Conservation (phyloP, 2,113 vertebrate species). For the Pseudorasbora parva region DNA sequence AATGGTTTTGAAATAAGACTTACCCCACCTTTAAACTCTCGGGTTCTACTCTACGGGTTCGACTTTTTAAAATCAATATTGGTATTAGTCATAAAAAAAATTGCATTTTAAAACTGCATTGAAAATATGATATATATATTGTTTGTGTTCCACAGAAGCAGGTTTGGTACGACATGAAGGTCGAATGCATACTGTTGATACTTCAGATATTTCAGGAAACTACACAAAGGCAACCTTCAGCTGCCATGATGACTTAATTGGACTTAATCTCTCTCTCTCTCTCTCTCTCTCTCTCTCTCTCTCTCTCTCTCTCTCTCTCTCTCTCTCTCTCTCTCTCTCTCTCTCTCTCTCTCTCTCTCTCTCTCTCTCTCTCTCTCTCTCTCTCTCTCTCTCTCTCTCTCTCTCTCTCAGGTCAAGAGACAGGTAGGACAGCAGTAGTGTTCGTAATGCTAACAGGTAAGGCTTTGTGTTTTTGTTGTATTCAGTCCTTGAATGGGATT, state of each 20-base stretch:
- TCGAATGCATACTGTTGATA: not conserved
- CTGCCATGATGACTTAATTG: not conserved
- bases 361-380: not conserved
- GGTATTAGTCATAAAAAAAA: not conserved
- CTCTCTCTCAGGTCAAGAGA: not conserved
- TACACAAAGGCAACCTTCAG: not conserved
- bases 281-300: not conserved
- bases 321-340: not conserved
- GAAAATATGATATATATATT: not conserved
- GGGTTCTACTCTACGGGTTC: no score
- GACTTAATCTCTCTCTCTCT: not conserved
- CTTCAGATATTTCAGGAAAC: not conserved
- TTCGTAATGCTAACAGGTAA: not conserved
- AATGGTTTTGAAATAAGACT: no score
- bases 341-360: not conserved
- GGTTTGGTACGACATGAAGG: not conserved
- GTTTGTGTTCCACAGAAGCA: not conserved
- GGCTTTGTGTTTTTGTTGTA: conserved; percentile 43
- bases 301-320: not conserved
- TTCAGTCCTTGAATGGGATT: conserved; percentile 61
- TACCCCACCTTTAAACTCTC: no score
- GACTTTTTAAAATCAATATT: not conserved
- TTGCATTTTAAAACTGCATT: not conserved
- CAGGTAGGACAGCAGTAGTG: conserved; percentile 17
- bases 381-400: not conserved